Conservation (phyloP, 2,888 invertebrate species). For the Cephus sareptanus region DNA sequence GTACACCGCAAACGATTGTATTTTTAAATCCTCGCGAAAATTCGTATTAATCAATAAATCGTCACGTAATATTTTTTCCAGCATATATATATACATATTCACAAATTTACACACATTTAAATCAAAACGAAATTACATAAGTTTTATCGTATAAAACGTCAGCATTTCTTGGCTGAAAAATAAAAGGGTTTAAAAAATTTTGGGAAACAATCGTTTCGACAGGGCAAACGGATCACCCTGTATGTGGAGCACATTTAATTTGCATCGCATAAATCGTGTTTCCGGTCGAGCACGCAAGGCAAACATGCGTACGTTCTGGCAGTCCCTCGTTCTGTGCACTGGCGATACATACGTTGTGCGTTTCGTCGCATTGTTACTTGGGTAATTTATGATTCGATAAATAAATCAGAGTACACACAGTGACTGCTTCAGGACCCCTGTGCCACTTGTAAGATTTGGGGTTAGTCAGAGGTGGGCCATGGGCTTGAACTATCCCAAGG, state of each 20-base stretch:
- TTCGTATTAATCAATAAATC: not conserved
- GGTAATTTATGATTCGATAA: conserved; percentile 62
- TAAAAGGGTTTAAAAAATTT: not conserved
- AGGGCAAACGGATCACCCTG: not conserved
- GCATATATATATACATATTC: too few species aligned
- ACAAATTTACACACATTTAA: not conserved
- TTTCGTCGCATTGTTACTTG: conserved; percentile 49
- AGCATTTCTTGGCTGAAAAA: not conserved
- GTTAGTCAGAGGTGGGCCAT: conserved; percentile 12
- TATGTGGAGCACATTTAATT: conserved; percentile 52
- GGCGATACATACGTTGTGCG: conserved; percentile 28
- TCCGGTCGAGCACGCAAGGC: conserved; percentile 61
- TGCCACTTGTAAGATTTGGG: conserved; percentile 23
- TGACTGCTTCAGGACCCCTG: conserved; percentile 3
- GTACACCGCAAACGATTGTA: not conserved
- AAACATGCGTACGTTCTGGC: conserved; percentile 58
- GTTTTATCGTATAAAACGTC: not conserved
- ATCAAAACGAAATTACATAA: not conserved
- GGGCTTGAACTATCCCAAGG: not conserved
- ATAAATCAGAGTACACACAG: conserved; percentile 53
- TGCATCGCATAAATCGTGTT: conserved; percentile 63
- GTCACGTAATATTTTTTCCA: too few species aligned
- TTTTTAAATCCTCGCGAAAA: not conserved
- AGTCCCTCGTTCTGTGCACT: conserved; percentile 34
- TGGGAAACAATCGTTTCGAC: not conserved